Evolutionary conservation across 2,797 vertebrate species (phyloP).

Genomic region (Cuniculus paca): DNA sequence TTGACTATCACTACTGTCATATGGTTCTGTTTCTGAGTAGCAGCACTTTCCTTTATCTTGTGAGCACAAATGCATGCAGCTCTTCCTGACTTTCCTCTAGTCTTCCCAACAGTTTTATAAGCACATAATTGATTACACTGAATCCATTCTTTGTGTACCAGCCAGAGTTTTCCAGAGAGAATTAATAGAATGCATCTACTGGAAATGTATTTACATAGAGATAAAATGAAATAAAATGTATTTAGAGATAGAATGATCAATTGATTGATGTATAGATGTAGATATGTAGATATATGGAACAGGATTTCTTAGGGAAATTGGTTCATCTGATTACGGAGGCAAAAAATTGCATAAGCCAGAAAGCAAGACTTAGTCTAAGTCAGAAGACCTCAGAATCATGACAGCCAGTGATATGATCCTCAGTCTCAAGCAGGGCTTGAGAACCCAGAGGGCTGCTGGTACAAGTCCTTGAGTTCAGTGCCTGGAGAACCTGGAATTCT

Average conservation of each 20-base stretch:
- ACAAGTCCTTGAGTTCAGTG: not conserved
- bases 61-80: not conserved
- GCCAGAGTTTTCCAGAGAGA: not conserved
- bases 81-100: not conserved
- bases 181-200: not conserved
- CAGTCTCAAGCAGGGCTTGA: not conserved
- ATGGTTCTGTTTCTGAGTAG: not conserved
- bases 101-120: not conserved
- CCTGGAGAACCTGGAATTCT: not conserved
- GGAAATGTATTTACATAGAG: not conserved
- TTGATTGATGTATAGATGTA: not conserved
- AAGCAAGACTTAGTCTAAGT: not conserved
- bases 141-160: not conserved
- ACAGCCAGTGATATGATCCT: not conserved
- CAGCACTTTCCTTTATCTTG: not conserved
- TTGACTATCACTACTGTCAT: not conserved
- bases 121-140: not conserved
- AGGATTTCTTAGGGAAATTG: not conserved
- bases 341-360: not conserved
- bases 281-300: not conserved
- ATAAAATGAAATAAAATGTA: not conserved
- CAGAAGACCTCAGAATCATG: not conserved
- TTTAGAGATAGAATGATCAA: not conserved
- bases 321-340: not conserved
- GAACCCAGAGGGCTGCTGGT: not conserved